Evolutionary conservation across 37 sponge, comb jelly and placozoan genomes (phyloP).

Genomic region (Beroe forskalii): DNA sequence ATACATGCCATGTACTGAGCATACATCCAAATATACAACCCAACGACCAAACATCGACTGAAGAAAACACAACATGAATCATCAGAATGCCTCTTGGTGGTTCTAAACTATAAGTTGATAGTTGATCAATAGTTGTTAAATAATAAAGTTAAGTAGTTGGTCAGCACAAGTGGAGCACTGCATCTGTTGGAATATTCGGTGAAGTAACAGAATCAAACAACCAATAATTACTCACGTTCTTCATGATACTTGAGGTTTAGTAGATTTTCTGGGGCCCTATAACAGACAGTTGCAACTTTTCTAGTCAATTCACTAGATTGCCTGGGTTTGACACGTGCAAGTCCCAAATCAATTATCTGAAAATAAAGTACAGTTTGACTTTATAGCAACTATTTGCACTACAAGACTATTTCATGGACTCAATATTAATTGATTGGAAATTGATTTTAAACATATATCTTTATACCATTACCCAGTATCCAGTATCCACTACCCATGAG

Average conservation of each 20-base stretch:
- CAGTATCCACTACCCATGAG: no score
- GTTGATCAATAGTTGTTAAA: no score
- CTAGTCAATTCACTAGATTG: not conserved
- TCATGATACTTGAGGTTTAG: not conserved
- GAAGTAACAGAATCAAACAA: no score
- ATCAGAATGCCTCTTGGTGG: not conserved
- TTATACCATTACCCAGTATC: no score
- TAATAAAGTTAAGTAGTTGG: not conserved
- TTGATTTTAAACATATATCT: no score
- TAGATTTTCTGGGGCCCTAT: conserved; percentile 32
- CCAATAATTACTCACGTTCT: not conserved
- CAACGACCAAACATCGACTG: conserved; percentile 55
- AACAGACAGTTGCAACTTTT: not conserved
- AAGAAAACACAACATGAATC: not conserved
- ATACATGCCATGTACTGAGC: not conserved
- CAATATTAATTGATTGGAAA: not conserved
- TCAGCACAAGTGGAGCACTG: not conserved
- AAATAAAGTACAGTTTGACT: not conserved
- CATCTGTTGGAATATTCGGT: no score
- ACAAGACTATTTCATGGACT: not conserved
- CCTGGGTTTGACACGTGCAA: not conserved
- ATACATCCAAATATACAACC: conserved; percentile 1
- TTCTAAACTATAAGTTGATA: no score
- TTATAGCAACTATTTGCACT: not conserved
- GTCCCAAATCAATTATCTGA: conserved; percentile 46